These are phyloP conservation scores for Tipula helvola DNA, from an alignment of 2,888 invertebrate genomes.

Conservation along the genomic window DNA sequence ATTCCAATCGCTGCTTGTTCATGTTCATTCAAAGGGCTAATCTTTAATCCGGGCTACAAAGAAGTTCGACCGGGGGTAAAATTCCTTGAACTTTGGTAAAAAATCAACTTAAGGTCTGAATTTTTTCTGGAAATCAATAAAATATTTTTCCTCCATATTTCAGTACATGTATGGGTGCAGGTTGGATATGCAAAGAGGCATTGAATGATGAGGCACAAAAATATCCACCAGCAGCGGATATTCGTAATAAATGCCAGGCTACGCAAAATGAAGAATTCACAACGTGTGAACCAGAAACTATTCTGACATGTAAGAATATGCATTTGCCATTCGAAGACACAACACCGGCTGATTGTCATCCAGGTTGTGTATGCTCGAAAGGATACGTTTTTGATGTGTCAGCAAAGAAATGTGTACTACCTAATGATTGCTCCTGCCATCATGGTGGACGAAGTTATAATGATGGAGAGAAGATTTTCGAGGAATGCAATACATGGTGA, in stretches of 20 bases:
- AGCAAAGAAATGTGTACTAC: conserved; percentile 51
- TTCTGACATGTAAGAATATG: conserved; percentile 79
- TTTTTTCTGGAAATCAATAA: no score
- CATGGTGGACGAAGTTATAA: conserved; percentile 74
- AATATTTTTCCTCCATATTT: background rate
- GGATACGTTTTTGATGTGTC: conserved; percentile 60
- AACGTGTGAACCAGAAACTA: conserved; percentile 63
- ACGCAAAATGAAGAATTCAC: conserved; percentile 58
- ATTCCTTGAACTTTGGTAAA: conserved; percentile 59
- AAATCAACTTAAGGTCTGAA: background rate
- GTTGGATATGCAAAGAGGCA: conserved; percentile 61
- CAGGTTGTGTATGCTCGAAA: conserved; percentile 66
- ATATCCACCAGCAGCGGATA: conserved; percentile 52
- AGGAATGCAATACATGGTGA: conserved; percentile 70
- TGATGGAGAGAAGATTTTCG: conserved; percentile 61
- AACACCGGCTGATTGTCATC: conserved; percentile 51
- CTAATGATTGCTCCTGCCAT: conserved; percentile 72
- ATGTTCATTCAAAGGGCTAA: conserved; percentile 58
- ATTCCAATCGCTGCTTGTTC: conserved; percentile 64
- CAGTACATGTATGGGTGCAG: conserved; percentile 54
- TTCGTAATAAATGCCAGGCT: conserved; percentile 50
- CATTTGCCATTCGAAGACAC: conserved; percentile 42
- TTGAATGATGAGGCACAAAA: conserved; percentile 45
- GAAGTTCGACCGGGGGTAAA: conserved; percentile 58
- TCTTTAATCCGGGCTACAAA: conserved; percentile 61